Percentiles rank a stretch among this genome's conserved stretches.
Evolutionary conservation across 2,113 vertebrate genomes (phyloP).

Genomic region (Vidua chalybeata): DNA sequence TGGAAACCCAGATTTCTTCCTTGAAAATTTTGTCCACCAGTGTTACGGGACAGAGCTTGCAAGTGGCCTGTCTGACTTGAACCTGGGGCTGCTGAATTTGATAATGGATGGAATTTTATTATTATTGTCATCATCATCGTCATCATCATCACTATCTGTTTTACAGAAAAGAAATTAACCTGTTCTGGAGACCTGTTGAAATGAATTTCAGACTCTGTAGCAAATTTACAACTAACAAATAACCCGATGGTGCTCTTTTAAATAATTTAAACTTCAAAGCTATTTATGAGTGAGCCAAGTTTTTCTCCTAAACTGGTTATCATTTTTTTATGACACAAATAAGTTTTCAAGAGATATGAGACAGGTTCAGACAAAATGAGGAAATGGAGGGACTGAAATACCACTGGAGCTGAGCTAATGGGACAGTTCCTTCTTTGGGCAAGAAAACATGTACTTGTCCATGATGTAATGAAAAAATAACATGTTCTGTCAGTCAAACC

Average conservation of each 20-base stretch:
- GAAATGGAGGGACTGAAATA: background rate
- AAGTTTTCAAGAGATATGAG: background rate
- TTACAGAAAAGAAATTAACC: background rate
- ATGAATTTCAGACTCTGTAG: background rate
- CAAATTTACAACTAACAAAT: background rate
- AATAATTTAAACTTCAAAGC: background rate
- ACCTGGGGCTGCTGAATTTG: background rate
- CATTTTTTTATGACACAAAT: background rate
- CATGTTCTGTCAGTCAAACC: background rate
- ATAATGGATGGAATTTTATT: background rate
- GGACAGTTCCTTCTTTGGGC: background rate
- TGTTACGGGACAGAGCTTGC: background rate
- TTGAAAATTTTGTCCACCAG: background rate
- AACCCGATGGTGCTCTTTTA: fast-evolving
- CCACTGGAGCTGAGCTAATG: background rate
- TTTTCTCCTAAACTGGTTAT: background rate
- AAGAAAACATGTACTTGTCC: background rate
- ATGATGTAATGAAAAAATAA: constrained; percentile 3
- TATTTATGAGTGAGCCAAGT: background rate
- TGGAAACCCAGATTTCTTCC: background rate
- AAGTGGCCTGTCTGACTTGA: background rate
- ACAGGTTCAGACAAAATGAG: background rate
- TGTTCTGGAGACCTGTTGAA: background rate
- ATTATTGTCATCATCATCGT: background rate
- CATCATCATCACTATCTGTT: background rate